Evolutionary conservation across 2,888 invertebrate genomes (phyloP).

Genomic region (Craniophora ligustri): DNA sequence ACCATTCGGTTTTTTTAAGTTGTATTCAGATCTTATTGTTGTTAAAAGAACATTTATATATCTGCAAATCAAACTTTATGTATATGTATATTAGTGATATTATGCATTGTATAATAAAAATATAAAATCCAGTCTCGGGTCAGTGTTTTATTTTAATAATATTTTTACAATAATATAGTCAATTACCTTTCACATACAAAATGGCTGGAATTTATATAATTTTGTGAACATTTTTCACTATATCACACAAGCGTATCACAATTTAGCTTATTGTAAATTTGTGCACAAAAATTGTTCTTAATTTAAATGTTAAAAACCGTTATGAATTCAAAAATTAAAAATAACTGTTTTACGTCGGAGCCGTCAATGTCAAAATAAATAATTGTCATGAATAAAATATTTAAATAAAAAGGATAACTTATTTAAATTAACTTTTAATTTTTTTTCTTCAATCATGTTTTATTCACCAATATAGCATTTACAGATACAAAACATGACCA

Average conservation of each 20-base stretch:
- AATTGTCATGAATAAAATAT: not conserved
- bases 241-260: slow-evolving; percentile 53
- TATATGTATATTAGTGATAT: not conserved
- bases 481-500: not conserved
- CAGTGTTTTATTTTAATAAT: slow-evolving; percentile 8
- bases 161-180: not conserved
- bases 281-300: not conserved
- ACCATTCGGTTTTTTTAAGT: not conserved
- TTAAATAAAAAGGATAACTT: too few relatives aligned
- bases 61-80: not conserved
- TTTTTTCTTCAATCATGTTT: not conserved
- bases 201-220: slow-evolving; percentile 16
- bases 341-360: too few relatives aligned
- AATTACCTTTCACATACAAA: slow-evolving; percentile 7
- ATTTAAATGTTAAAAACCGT: not conserved
- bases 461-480: not conserved
- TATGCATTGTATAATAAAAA: slow-evolving; percentile 16
- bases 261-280: slow-evolving; percentile 5
- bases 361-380: too few relatives aligned
- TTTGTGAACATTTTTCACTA: slow-evolving; percentile 33
- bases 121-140: slow-evolving; percentile 24
- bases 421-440: too few relatives aligned
- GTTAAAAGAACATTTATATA: not conserved
- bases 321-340: not conserved
- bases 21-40: slow-evolving; percentile 43